Conservation (phyloP, 2,797 vertebrate species). For the Craterocephalus amniculus region DNA sequence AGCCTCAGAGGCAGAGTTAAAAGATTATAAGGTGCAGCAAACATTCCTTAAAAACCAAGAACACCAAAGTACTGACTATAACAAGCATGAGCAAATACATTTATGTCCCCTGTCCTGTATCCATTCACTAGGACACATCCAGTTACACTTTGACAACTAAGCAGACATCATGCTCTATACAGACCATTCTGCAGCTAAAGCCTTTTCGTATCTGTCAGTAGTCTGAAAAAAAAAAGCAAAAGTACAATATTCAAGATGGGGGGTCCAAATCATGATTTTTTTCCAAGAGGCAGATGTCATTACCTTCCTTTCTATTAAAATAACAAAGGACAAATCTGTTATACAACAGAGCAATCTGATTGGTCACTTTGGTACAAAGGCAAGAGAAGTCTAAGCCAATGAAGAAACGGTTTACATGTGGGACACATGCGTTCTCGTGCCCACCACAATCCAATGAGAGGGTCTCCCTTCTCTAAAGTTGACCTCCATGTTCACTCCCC, state of each 20-base stretch:
- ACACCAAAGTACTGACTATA: conserved; percentile 30
- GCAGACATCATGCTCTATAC: conserved; percentile 28
- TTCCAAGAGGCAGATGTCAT: conserved; percentile 70
- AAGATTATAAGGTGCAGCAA: conserved; percentile 52
- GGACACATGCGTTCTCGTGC: conserved; percentile 53
- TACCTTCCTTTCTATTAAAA: conserved; percentile 63
- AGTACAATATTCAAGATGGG: conserved; percentile 38
- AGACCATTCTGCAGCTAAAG: conserved; percentile 1
- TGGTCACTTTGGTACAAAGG: conserved; percentile 73
- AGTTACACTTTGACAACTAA: conserved; percentile 21
- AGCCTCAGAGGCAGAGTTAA: conserved; percentile 58
- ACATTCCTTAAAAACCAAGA: conserved; percentile 48
- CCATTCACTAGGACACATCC: conserved; percentile 10
- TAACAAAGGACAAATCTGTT: conserved; percentile 76
- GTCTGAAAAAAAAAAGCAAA: conserved; percentile 20
- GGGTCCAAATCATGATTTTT: conserved; percentile 43
- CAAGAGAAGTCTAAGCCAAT: conserved; percentile 73
- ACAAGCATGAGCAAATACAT: conserved; percentile 50
- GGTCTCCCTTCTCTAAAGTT: conserved; percentile 55
- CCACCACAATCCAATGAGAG: conserved; percentile 46
- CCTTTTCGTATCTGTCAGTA: conserved; percentile 6
- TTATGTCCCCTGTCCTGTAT: conserved; percentile 1
- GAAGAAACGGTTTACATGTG: conserved; percentile 43
- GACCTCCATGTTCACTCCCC: conserved; percentile 71
- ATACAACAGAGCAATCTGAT: conserved; percentile 49